These are phyloP conservation scores for Bos taurus DNA, from an alignment of 2,113 vertebrate species.

Conservation along the genomic window DNA sequence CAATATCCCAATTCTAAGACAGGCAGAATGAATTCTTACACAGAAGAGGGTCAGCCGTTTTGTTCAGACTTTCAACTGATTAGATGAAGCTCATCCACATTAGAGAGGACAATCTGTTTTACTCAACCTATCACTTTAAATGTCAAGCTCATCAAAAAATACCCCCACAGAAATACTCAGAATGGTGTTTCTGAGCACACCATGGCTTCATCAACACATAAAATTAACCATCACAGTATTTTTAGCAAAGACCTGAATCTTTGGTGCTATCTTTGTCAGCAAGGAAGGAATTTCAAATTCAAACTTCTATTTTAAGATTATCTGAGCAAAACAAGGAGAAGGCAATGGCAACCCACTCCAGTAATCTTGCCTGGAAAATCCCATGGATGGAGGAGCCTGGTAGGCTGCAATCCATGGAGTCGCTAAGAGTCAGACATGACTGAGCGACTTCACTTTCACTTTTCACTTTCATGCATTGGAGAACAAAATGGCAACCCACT, in stretches of 20 bases:
- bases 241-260: background rate
- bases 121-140: background rate
- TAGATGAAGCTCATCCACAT: background rate
- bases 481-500: background rate
- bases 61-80: background rate
- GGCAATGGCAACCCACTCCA: background rate
- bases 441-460: background rate
- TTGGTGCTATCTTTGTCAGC: background rate
- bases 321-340: background rate
- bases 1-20: background rate
- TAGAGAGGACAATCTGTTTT: background rate
- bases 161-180: background rate
- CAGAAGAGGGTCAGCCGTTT: background rate
- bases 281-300: conserved; percentile 6
- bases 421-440: fast-evolving
- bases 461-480: background rate
- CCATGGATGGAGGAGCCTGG: background rate
- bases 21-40: background rate
- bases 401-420: background rate
- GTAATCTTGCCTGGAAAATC: background rate
- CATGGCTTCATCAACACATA: background rate
- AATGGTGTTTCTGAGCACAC: background rate
- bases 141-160: background rate
- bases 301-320: conserved; percentile 31
- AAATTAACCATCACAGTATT: background rate